Base-by-base conservation (phyloP, 2,113 vertebrate genomes). In the Chionodraco myersi region DNA sequence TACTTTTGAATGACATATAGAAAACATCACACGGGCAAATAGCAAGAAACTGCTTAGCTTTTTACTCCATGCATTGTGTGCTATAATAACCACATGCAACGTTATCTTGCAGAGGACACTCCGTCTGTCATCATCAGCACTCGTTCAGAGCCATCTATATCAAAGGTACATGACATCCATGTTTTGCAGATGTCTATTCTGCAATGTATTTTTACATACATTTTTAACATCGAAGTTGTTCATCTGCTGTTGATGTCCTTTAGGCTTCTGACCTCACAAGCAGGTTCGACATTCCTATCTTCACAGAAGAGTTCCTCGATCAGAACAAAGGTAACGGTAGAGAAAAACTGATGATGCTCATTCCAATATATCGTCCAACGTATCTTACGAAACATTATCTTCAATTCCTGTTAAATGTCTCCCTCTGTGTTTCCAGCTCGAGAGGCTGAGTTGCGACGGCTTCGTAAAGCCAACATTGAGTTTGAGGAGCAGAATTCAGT, bases 291-390 rank as follows among this genome's bases (percentile, higher is more conserved):
- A 96, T 98, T 12, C 98, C 98, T 11, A 99, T 99, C 86, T 99
- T 99, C 93, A 99, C 98, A 0, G 98, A 99, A 77, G 98, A 99
- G 86, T 99, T 99, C 86, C 91, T 99, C 74, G 98, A 99, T 95
- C 98, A 99, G 92, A 99, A 99, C 88, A 99, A 99, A 96, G 97
- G 98, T 99, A 90, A 79, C 60, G 3, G 15, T 36, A 62, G 23
- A 44, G 10, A 5, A 48, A 49, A 70, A 74, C 41, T 63, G 21
- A 30, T 44, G 60, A 12, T 21, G 2, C 10, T 70, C 13, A 64
- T n/a, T 62, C 15, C 63, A 4, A 12, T 15, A 1, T 11, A 26
- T 49, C 4, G 8, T 21, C 6, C 1, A 11, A 26, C 63, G 21
- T 47, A 14, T 14, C 21, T 15, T 44, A 7, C 48, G 18, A 53